phyloP scores from a whole-genome alignment of 2,888 invertebrate genomes.

The Spilosoma lubricipeda region DNA sequence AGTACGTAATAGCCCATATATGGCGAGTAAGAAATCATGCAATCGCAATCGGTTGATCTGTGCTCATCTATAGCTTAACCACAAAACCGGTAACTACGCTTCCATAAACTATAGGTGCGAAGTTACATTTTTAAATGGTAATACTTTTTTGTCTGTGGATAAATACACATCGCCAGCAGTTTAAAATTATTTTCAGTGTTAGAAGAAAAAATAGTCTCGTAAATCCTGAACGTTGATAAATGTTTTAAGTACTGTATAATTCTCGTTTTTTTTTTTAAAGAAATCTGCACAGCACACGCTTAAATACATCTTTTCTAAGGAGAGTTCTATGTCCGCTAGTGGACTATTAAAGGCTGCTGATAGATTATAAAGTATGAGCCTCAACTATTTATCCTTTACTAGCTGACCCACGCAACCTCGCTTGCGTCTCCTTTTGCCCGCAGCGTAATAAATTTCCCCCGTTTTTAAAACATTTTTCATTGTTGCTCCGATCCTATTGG shows the following conservation, averaged over 20 bases:
- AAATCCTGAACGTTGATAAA: neutral
- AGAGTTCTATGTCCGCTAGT: no score
- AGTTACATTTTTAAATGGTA: neutral
- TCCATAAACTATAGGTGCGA: neutral
- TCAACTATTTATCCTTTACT: no score
- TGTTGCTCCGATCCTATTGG: no score
- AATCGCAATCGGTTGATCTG: constrained; percentile 77
- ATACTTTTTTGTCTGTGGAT: neutral
- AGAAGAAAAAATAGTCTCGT: neutral
- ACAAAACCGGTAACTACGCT: constrained; percentile 65
- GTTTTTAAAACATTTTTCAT: no score
- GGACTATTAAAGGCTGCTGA: no score
- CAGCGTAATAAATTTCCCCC: no score
- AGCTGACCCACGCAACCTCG: no score
- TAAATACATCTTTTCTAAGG: no score
- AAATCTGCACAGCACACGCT: no score
- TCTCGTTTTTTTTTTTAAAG: neutral
- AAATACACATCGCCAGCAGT: neutral
- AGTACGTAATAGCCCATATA: neutral
- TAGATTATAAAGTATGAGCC: no score
- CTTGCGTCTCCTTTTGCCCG: no score
- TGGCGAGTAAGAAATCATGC: constrained; percentile 22
- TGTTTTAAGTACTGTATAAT: neutral
- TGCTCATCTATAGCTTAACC: constrained; percentile 66
- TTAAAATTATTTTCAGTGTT: neutral